Base-by-base conservation (phyloP, 2,113 vertebrate species). In the Oryctolagus cuniculus region DNA sequence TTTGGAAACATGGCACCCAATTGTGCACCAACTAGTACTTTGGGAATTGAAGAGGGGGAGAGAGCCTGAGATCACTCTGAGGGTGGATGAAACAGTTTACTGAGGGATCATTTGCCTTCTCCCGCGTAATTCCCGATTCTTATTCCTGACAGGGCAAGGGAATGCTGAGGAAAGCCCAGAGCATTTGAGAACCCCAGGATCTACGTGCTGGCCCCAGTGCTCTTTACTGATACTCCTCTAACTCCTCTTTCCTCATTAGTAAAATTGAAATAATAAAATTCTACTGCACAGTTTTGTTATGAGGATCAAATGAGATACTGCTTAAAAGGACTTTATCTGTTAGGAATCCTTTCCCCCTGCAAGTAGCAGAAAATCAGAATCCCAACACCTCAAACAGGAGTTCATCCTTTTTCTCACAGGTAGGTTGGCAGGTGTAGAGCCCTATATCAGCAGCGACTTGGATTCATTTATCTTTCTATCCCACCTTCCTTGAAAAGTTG, bases 291-390 rank as follows among this genome's bases (percentile, higher is more conserved):
- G 29, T 3, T 73, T 90, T 75, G 5, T 67, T 63, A 58, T 22
- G 21, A 92, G 79, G 27, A 22, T 87, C 92, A 92, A 64, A 70
- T 36, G 51, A 94, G 25, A 75, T n/a, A 38, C 27, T 93, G 29
- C 64, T 92, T 63, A 67, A 83, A 84, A 86, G 38, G 2, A 44
- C 73, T n/a, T 85, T 44, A 29, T 70, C 11, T 22, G 22, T 72
- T 70, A 61, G 61, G 34, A 92, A 94, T 55, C n/a, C 19, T 79
- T 89, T 72, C 72, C 19, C 13, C 55, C 55, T 90, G 10, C 7
- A 73, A 81, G 49, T 29, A 90, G 70, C 15, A 90, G 61, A 84
- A 81, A 86, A 58, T 27, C 10, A 34, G 55, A 87, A 91, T 91
- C 36, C 51, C 15, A 82, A 5, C 36, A 31, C 34, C 64, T 89